Base-by-base conservation (phyloP, 2,797 vertebrate species). In the Peromyscus eremicus region DNA sequence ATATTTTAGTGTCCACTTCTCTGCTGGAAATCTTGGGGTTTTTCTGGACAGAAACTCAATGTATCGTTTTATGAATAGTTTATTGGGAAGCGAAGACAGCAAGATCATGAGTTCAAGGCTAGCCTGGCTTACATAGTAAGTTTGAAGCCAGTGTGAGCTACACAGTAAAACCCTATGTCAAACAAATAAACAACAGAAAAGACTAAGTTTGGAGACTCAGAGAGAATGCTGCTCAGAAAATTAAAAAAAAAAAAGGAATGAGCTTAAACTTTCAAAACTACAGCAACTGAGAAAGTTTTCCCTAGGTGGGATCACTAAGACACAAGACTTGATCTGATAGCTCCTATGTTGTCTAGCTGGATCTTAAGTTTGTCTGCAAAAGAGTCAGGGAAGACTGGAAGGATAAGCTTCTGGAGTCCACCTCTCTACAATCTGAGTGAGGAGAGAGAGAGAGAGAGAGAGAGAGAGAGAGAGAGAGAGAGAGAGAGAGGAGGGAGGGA, bases 231-330 rank as follows among this genome's bases (percentile, higher is more conserved):
- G 5, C 12, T 23, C 40, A 34, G 43, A 29, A 52, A 85, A 70
- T 84, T 32, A 34, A 68, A 68, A 68, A 68, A 6, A 60, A 66
- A 40, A 34, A 27, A 55, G 6, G 29, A 93, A 75, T n/a, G 40
- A 91, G 4, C n/a, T 89, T 91, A 83, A 95, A 73, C 19, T 32
- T 85, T 93, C 84, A 66, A 94, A 34, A 40, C 71, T 12, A 75
- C 84, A 71, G 80, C 88, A 34, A 77, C 32, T 73, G 55, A 89
- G 46, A 94, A 95, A 32, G 64, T 60, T 34, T 84, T 90, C 94
- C 77, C 25, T n/a, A 43, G 75, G 14, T 34, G 55, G 40, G 29
- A 68, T 70, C 17, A 25, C 84, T 52, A 79, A 34, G 29, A 55
- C 62, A 29, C 16, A 55, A 16, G 46, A 57, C 57, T 83, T 68